Percentiles rank a stretch among this genome's conserved stretches.
phyloP scores from a whole-genome alignment of 35 echinoderm and acorn worm species.

The Anneissia japonica region DNA sequence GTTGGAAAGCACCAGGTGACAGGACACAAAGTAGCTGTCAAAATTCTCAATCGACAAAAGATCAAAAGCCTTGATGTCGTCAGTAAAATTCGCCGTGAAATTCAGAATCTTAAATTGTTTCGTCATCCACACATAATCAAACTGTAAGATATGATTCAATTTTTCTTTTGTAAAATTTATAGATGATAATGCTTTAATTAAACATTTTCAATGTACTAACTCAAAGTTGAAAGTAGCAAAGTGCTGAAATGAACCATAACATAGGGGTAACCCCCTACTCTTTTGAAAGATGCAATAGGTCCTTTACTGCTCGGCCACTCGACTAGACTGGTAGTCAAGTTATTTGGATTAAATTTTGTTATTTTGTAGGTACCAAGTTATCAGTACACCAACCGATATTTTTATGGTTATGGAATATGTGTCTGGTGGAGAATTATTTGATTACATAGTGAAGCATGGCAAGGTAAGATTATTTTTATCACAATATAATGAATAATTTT shows the following conservation, averaged over 20 bases:
- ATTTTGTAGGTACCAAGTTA: constrained; percentile 93
- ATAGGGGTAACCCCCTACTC: too few species aligned
- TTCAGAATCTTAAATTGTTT: constrained; percentile 97
- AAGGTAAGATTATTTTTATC: constrained; percentile 46
- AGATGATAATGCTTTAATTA: too few species aligned
- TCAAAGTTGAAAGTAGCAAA: too few species aligned
- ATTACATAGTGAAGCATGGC: constrained; percentile 99
- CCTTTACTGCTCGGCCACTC: too few species aligned
- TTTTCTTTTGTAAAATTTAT: too few species aligned
- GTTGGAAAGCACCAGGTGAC: constrained; percentile 87
- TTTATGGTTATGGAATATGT: constrained; percentile 99
- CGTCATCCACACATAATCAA: constrained; percentile 96
- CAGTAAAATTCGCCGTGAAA: constrained; percentile 93
- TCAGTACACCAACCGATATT: constrained; percentile 97
- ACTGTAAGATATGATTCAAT: constrained; percentile 59
- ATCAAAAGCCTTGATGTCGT: constrained; percentile 96
- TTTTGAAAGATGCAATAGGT: too few species aligned
- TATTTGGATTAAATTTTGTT: too few species aligned
- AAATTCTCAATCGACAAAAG: constrained; percentile 97
- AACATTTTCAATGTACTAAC: too few species aligned
- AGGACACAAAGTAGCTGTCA: constrained; percentile 86
- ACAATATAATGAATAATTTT: too few species aligned
- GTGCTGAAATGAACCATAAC: too few species aligned
- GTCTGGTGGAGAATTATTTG: constrained; percentile 94
- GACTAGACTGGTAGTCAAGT: too few species aligned